These are phyloP conservation scores for Holothuria leucospilota DNA, from an alignment of 53 echinoderm and acorn worm species.

Conservation along the genomic window DNA sequence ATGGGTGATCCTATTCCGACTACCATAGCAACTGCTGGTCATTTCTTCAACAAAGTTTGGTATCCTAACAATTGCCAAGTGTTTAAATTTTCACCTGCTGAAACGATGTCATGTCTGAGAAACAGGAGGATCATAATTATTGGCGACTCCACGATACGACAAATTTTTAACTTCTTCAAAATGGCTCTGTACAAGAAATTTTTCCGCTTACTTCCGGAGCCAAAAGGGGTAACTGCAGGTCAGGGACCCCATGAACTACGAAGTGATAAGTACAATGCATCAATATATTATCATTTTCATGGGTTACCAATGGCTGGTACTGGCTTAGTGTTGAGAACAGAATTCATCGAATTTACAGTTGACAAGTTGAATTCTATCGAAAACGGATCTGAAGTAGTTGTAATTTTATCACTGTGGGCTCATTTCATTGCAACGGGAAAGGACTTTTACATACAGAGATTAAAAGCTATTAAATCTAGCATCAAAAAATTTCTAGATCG, in stretches of 20 bases:
- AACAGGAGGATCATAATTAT: background rate
- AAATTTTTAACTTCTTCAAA: slow-evolving; percentile 17
- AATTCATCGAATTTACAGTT: slow-evolving; percentile 4
- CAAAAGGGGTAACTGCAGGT: background rate
- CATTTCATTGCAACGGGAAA: slow-evolving; percentile 26
- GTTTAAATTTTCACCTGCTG: background rate
- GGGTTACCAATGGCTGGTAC: slow-evolving; percentile 6
- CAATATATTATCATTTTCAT: slow-evolving; percentile 23
- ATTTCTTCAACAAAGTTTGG: background rate
- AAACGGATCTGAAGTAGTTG: slow-evolving; percentile 6
- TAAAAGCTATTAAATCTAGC: background rate
- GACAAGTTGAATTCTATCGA: background rate
- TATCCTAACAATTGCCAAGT: background rate
- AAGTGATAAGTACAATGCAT: slow-evolving; percentile 13
- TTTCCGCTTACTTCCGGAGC: background rate
- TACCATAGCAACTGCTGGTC: background rate
- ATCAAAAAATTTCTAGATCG: slow-evolving; percentile 5
- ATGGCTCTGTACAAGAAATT: background rate
- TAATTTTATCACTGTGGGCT: slow-evolving; percentile 19
- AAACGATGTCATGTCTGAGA: slow-evolving; percentile 7
- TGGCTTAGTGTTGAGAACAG: slow-evolving; percentile 18
- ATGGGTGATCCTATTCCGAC: background rate
- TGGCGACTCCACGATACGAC: slow-evolving; percentile 33
- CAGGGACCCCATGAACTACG: background rate
- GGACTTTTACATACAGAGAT: background rate